Percentiles rank a stretch among this genome's conserved stretches.
These are phyloP conservation scores for Falco columbarius DNA, from an alignment of 2,797 vertebrate genomes.

Conservation along the genomic window DNA sequence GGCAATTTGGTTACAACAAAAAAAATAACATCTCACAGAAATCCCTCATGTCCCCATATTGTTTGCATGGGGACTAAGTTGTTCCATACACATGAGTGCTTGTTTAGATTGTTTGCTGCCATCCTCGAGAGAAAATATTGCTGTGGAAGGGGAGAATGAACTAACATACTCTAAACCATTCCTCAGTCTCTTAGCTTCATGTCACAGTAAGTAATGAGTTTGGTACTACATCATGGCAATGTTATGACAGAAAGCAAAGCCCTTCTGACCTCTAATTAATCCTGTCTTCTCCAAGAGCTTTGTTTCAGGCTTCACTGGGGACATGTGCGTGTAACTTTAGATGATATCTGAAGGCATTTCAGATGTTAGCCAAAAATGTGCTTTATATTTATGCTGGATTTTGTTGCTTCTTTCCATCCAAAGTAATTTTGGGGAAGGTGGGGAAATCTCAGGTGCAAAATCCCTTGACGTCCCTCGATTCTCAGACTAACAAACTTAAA, in stretches of 20 bases:
- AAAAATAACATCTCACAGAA: constrained; percentile 29
- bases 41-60: constrained; percentile 45
- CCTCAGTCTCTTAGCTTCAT: constrained; percentile 58
- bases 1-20: constrained; percentile 28
- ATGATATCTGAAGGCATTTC: constrained; percentile 68
- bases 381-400: constrained; percentile 43
- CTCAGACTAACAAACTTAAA: not conserved
- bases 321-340: constrained; percentile 55
- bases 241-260: constrained; percentile 73
- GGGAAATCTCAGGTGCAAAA: constrained; percentile 38
- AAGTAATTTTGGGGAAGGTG: not conserved
- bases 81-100: constrained; percentile 55
- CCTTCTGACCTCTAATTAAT: constrained; percentile 65
- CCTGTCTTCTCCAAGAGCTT: constrained; percentile 63
- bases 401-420: not conserved
- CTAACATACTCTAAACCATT: constrained; percentile 57
- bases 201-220: constrained; percentile 69
- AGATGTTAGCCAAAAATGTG: constrained; percentile 58
- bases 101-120: constrained; percentile 69
- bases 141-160: constrained; percentile 17
- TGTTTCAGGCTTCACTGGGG: constrained; percentile 64
- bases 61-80: constrained; percentile 62
- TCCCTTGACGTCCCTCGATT: not conserved
- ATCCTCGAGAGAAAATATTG: constrained; percentile 56
- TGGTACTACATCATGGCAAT: constrained; percentile 72